Conservation (phyloP, 2,797 vertebrate species). For the Galagoides demidoff region DNA sequence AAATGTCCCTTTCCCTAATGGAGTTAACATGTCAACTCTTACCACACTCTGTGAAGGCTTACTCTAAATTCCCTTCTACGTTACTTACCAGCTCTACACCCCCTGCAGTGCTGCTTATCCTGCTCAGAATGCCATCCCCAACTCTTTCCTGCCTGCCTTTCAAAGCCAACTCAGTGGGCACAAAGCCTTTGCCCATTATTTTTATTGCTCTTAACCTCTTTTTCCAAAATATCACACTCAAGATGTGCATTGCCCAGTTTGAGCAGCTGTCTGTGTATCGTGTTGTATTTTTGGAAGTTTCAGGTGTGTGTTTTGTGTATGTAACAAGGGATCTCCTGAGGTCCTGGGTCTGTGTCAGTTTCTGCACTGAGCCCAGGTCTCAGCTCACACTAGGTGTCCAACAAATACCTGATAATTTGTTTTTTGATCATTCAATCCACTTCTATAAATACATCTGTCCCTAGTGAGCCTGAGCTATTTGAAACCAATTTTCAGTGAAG, state of each 20-base stretch:
- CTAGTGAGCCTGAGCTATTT: background rate
- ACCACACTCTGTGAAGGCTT: background rate
- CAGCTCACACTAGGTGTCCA: background rate
- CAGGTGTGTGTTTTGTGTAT: background rate
- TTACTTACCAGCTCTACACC: background rate
- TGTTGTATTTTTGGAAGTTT: background rate
- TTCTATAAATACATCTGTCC: constrained; percentile 20
- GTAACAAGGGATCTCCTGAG: background rate
- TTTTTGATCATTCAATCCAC: background rate
- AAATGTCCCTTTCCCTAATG: background rate
- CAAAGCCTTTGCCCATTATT: background rate
- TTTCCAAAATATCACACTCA: background rate
- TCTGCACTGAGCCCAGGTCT: background rate
- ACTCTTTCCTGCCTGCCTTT: background rate
- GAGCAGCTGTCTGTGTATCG: background rate
- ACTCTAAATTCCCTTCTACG: background rate
- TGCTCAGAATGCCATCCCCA: background rate
- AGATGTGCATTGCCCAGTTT: background rate
- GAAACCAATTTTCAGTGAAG: constrained; percentile 4
- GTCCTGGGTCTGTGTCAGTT: background rate
- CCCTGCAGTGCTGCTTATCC: background rate
- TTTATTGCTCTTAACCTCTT: background rate
- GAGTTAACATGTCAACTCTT: background rate
- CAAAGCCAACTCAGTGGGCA: background rate
- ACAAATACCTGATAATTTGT: background rate